A percentile compares a stretch with the other conserved stretches of the same genome.
phyloP scores from a whole-genome alignment of 2,113 vertebrate genomes.

The Panthera uncia region DNA sequence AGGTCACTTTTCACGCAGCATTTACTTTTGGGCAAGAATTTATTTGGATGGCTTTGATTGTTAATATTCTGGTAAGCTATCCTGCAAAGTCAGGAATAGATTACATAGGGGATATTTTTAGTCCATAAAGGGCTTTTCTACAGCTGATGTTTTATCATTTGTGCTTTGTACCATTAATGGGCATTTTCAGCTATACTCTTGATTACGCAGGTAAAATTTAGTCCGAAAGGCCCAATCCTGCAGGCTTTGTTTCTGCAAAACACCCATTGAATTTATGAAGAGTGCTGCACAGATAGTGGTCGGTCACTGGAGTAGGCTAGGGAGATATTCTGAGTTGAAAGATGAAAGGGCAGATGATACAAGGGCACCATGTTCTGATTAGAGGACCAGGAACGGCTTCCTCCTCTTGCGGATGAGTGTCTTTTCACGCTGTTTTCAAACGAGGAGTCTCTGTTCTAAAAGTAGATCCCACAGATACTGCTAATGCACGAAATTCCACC shows the following conservation, averaged over 20 bases:
- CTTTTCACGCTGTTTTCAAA: conserved; percentile 67
- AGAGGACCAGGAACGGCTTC: conserved; percentile 27
- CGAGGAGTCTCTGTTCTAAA: conserved; percentile 64
- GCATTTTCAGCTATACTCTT: conserved; percentile 52
- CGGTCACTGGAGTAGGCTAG: background rate
- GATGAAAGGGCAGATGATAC: conserved; percentile 55
- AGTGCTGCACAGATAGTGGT: background rate
- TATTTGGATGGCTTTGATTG: background rate
- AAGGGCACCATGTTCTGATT: conserved; percentile 40
- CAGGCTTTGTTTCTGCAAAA: conserved; percentile 62
- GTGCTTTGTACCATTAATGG: conserved; percentile 58
- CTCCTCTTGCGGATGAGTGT: conserved; percentile 53
- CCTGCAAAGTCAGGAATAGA: background rate
- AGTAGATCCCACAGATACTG: conserved; percentile 51
- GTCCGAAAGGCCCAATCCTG: conserved; percentile 46
- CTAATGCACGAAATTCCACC: conserved; percentile 22
- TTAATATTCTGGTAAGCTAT: background rate
- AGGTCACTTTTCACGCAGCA: background rate
- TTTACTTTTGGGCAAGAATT: conserved; percentile 39
- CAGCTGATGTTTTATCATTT: conserved; percentile 56
- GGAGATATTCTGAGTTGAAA: conserved; percentile 54
- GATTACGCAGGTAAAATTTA: conserved; percentile 70
- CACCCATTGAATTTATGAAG: conserved; percentile 66
- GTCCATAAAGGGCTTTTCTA: background rate
- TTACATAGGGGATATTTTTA: conserved; percentile 59